Conservation (phyloP, 2,888 invertebrate genomes). For the Lypha dubia region DNA sequence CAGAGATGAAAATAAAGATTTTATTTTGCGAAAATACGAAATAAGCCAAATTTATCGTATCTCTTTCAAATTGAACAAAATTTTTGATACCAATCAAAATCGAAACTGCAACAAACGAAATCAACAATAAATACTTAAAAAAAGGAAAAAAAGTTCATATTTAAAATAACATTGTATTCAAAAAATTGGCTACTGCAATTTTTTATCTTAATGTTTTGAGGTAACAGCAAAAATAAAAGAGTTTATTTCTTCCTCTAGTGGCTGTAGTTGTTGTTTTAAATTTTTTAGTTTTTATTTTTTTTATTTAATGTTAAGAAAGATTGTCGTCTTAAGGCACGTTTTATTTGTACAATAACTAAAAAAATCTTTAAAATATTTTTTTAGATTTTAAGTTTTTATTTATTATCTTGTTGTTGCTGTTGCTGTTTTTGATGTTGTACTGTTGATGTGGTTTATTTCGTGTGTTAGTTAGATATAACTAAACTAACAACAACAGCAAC, state of each 20-base stretch:
- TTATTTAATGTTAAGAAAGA: conserved; percentile 65
- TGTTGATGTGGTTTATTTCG: conserved; percentile 54
- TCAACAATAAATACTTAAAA: conserved; percentile 50
- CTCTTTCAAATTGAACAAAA: conserved; percentile 67
- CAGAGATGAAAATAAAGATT: conserved; percentile 65
- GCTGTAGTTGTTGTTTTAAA: conserved; percentile 23
- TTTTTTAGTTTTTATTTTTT: too few species aligned
- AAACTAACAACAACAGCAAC: conserved; percentile 18
- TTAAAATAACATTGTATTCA: conserved; percentile 73
- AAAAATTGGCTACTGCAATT: conserved; percentile 82
- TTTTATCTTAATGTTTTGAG: conserved; percentile 72
- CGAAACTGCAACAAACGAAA: conserved; percentile 39
- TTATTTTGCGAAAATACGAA: conserved; percentile 45
- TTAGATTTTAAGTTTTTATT: conserved; percentile 42
- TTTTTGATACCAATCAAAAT: conserved; percentile 72
- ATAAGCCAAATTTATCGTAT: conserved; percentile 61
- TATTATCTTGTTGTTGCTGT: background rate
- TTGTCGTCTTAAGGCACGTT: conserved; percentile 79
- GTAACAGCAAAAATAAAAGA: conserved; percentile 56
- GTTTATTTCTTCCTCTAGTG: conserved; percentile 51
- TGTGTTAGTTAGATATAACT: conserved; percentile 56
- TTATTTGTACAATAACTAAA: conserved; percentile 77
- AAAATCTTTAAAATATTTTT: conserved; percentile 68
- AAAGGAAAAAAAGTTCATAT: conserved; percentile 58
- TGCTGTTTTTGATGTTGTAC: conserved; percentile 35